These are phyloP conservation scores for Cottus gobio DNA, from an alignment of 2,113 vertebrate species.

Conservation along the genomic window DNA sequence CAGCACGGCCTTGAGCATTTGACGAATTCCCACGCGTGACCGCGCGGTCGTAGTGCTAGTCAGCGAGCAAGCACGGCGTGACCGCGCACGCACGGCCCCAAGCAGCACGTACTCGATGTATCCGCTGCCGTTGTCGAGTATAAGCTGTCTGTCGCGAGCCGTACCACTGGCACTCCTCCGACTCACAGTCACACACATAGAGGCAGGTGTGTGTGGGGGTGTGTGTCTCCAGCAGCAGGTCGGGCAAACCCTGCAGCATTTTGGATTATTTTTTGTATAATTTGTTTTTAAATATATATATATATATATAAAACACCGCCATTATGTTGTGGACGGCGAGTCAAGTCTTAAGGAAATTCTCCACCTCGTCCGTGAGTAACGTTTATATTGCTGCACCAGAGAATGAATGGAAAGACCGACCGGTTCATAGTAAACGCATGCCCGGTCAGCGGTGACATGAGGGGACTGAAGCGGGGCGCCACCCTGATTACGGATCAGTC, in stretches of 20 bases:
- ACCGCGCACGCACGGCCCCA: slow-evolving; percentile 65
- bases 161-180: slow-evolving; percentile 1
- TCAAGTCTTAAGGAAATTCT: slow-evolving; percentile 87
- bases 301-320: slow-evolving; percentile 26
- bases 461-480: neutral
- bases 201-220: slow-evolving; percentile 57
- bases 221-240: slow-evolving; percentile 6
- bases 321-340: slow-evolving; percentile 87
- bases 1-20: neutral
- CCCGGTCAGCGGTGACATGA: neutral
- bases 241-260: neutral
- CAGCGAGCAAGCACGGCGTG: slow-evolving; percentile 13
- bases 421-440: neutral
- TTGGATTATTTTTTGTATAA: neutral
- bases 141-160: slow-evolving; percentile 33
- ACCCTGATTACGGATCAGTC: neutral
- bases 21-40: slow-evolving; percentile 19
- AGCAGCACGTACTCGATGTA: slow-evolving; percentile 12
- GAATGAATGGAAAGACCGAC: neutral
- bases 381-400: neutral
- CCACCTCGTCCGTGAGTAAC: slow-evolving; percentile 90
- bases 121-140: slow-evolving; percentile 9
- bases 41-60: slow-evolving; percentile 11
- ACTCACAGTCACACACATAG: slow-evolving; percentile 7
- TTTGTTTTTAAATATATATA: neutral